phyloP scores from a whole-genome alignment of 1,140 invertebrate genomes.

The Bacillus rossius region DNA sequence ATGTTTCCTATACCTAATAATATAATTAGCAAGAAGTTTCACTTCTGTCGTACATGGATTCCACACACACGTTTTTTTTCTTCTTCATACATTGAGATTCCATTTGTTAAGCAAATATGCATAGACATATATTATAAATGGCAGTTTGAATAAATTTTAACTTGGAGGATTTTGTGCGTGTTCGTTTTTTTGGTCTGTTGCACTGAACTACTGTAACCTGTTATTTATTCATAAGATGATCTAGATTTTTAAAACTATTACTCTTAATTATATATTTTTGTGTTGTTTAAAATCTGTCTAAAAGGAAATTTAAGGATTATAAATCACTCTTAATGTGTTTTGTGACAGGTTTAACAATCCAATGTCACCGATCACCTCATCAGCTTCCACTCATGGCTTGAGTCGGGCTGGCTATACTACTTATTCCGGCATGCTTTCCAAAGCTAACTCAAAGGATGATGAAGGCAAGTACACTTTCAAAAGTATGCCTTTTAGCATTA shows the following conservation, averaged over 20 bases:
- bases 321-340: conserved; percentile 5
- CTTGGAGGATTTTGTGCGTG: no score
- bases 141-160: no score
- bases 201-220: no score
- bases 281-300: not conserved
- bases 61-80: no score
- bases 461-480: conserved; percentile 48
- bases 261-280: no score
- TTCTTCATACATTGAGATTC: no score
- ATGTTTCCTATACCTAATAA: no score
- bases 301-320: not conserved
- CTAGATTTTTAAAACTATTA: no score
- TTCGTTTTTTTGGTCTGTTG: no score
- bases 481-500: not conserved
- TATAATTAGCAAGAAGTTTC: no score
- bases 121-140: not conserved
- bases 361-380: conserved; percentile 29
- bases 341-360: conserved; percentile 31
- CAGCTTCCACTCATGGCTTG: conserved; percentile 31
- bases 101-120: not conserved
- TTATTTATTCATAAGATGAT: no score
- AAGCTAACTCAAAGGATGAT: conserved; percentile 56
- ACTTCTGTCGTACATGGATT: no score
- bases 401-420: conserved; percentile 34
- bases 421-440: conserved; percentile 47